Evolutionary conservation across 2,113 vertebrate genomes (phyloP), one percentile per base, ranked within the genome.

Genomic region (Clinocottus analis): DNA sequence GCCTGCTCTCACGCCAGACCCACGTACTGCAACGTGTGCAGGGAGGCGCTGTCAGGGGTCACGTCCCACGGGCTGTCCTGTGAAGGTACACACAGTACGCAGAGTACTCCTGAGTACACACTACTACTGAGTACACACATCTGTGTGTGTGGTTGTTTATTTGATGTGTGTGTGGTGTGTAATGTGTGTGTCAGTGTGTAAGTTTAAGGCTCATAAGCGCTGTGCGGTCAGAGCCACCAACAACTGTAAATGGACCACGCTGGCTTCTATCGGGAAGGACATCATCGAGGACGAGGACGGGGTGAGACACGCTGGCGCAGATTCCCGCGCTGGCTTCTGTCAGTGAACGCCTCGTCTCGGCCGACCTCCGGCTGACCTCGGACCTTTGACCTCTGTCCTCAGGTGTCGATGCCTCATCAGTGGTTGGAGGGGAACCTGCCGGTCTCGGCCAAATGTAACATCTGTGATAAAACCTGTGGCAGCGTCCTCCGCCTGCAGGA

Each of bases 391-490:
- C 58, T 71, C 51, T 53, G 6, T 39, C 72, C 27, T 19, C 90
- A 99, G 98, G 96, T 99, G 56, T 97, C 96, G 0, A 99, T 99
- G 98, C 98, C 98, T 6, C 98, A 99, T 82, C 98, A 99, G 93
- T 99, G 98, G 98, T 70, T 99, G 84, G 98, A 99, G 81, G 98
- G 98, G 56, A 99, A 99, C 90, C 93, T 99, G 6, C 96, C 98
- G 0, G 98, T 99, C 81, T 98, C 98, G 0, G 98, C 98, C 7
- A 99, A 98, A 66, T 99, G 98, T 77, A 95, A 92, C 0, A 96
- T 98, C 33, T 99, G 98, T n/a, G 98, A 99, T 70, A 98, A 97
- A 91, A 98, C 97, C 0, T 99, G 98, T 1, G 98, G 98, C 85
- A 98, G 97, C 0, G 98, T 99, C 64, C 93, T 99, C 3, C 95